A percentile compares a stretch with the other conserved stretches of the same genome.
Conservation (phyloP, 1,140 invertebrate species). For the Bombus vancouverensis region DNA sequence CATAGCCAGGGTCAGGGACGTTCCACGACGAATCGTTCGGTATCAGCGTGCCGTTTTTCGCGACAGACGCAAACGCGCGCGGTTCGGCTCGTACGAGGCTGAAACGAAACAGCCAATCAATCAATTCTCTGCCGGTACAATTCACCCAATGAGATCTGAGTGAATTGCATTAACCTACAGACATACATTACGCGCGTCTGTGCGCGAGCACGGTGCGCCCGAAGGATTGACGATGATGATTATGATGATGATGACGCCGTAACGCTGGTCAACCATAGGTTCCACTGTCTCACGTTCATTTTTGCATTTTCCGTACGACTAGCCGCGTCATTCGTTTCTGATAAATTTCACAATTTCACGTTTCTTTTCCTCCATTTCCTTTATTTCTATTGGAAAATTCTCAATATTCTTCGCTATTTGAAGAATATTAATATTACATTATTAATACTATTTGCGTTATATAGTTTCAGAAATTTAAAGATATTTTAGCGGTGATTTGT, state of each 20-base stretch:
- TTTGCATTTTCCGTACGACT: conserved; percentile 34
- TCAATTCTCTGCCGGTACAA: conserved; percentile 78
- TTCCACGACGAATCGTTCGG: conserved; percentile 7
- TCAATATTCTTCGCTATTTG: no score
- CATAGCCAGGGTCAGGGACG: conserved; percentile 57
- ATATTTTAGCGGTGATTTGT: no score
- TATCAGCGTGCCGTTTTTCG: conserved; percentile 62
- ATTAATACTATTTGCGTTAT: no score
- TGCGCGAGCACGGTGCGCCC: conserved; percentile 63
- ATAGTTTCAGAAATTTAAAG: no score
- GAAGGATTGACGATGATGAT: conserved; percentile 51
- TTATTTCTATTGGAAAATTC: neutral
- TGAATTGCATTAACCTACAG: conserved; percentile 83
- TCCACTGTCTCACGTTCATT: conserved; percentile 46
- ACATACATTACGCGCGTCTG: conserved; percentile 78
- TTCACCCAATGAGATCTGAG: conserved; percentile 80
- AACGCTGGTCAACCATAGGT: conserved; percentile 58
- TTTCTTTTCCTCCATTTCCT: neutral
- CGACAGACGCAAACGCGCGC: conserved; percentile 36
- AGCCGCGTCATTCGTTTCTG: neutral
- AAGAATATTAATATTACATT: no score
- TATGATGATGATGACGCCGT: conserved; percentile 48
- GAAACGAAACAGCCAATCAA: conserved; percentile 80
- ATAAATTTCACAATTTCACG: neutral
- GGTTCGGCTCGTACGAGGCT: conserved; percentile 58